phyloP scores from a whole-genome alignment of 2,888 invertebrate species.

The Tryphoninae sp. region DNA sequence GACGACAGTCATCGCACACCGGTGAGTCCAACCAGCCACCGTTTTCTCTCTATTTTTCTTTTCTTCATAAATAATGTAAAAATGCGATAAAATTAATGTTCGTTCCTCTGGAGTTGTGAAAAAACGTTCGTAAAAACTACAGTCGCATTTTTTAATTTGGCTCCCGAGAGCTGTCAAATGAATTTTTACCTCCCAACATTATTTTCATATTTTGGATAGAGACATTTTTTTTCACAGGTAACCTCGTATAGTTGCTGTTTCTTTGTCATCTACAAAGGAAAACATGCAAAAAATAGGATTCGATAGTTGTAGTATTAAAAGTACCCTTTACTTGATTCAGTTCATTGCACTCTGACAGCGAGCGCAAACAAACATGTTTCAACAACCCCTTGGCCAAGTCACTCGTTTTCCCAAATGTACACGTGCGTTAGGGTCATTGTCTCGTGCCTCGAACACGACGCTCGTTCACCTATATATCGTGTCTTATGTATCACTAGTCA shows the following conservation, averaged over 20 bases:
- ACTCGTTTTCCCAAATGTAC: slow-evolving; percentile 39
- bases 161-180: neutral
- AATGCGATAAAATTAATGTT: too few species aligned
- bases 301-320: neutral
- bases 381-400: neutral
- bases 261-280: neutral
- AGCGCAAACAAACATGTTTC: slow-evolving; percentile 1
- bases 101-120: neutral
- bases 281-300: neutral
- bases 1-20: slow-evolving; percentile 38
- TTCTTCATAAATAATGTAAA: neutral
- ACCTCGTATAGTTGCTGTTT: neutral
- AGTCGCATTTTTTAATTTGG: neutral
- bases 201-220: neutral
- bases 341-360: neutral
- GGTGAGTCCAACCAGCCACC: slow-evolving; percentile 47
- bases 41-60: neutral
- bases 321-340: neutral
- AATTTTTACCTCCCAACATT: neutral
- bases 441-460: slow-evolving; percentile 25
- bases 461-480: slow-evolving; percentile 3
- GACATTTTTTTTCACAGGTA: neutral
- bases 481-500: neutral
- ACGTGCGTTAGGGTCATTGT: slow-evolving; percentile 64
- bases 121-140: neutral